Percentiles rank a stretch among this genome's conserved stretches.
Evolutionary conservation across 2,113 vertebrate genomes (phyloP).

Genomic region (Calidris pygmaea): DNA sequence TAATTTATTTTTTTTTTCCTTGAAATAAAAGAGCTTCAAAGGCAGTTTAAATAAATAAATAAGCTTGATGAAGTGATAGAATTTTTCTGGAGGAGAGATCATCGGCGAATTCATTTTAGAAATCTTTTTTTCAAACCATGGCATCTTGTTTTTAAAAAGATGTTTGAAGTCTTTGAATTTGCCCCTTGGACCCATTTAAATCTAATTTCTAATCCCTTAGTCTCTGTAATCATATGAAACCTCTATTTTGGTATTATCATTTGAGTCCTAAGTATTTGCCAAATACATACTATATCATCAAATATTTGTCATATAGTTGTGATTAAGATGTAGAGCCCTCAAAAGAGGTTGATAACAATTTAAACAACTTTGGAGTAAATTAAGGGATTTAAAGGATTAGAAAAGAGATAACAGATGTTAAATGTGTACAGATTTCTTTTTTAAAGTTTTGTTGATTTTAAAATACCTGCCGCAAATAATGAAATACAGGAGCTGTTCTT

Average conservation of each 20-base stretch:
- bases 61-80: constrained; percentile 69
- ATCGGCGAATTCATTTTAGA: constrained; percentile 46
- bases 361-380: constrained; percentile 42
- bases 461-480: constrained; percentile 35
- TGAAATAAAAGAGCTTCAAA: constrained; percentile 68
- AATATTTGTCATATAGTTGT: constrained; percentile 60
- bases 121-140: constrained; percentile 12
- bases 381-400: constrained; percentile 60
- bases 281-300: constrained; percentile 43
- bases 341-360: constrained; percentile 60
- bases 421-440: background rate
- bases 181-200: constrained; percentile 66
- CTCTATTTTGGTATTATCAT: constrained; percentile 61
- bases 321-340: constrained; percentile 56
- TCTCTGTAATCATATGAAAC: constrained; percentile 63
- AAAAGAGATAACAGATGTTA: constrained; percentile 59
- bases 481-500: background rate
- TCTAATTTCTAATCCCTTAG: constrained; percentile 68
- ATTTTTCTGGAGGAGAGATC: constrained; percentile 63
- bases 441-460: constrained; percentile 30
- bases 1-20: background rate
- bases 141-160: constrained; percentile 41
- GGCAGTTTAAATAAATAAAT: constrained; percentile 66
- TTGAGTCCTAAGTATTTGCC: constrained; percentile 58
- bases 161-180: constrained; percentile 71